Evolutionary conservation across 2,888 invertebrate species (phyloP), one percentile per base, ranked within the genome.

Genomic region (Hirtodrosophila trivittata): DNA sequence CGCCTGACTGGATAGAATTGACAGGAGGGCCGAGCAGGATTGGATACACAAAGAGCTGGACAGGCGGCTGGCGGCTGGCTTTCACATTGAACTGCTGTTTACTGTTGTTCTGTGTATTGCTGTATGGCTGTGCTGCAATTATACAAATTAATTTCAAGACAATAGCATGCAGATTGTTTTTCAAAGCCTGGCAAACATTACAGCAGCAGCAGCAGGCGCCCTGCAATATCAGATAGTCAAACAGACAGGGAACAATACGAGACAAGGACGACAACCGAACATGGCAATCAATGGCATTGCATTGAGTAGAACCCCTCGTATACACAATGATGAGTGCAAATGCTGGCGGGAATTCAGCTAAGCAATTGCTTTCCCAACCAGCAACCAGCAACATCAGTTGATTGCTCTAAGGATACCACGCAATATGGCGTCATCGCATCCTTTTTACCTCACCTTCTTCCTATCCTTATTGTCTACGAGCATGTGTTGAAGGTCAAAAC

Each of bases 121-220:
- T 45, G 21, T 21, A n/a, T n/a, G 18, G 21, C 9, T 26, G 35
- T 45, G 50, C 43, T 73, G 80, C 84, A 81, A 86, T 81, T 86
- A 86, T 83, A 70, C 76, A 83, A 86, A 81, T 86, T 80, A 74
- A 83, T 73, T 65, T 66, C 46, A 13, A 68, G 55, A 73, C 66
- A 72, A 67, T 66, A 60, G 69, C 58, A 47, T 55, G 42, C 62
- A 69, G 75, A 85, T 82, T 82, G 68, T 26, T 63, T 62, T 45
- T 30, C 42, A 37, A 43, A 30, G 32, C 7, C 26, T 6, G 50
- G 12, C 26, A 58, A 54, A 32, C 38, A 13, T 47, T 49, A 12
- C 14, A 21, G 18, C 18, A 21, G 18, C n/a, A n/a, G n/a, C n/a
- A n/a, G n/a, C n/a, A n/a, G n/a, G n/a, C n/a, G n/a, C n/a, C n/a